Evolutionary conservation across 2,113 vertebrate species (phyloP).

Genomic region (Nannospalax galili): DNA sequence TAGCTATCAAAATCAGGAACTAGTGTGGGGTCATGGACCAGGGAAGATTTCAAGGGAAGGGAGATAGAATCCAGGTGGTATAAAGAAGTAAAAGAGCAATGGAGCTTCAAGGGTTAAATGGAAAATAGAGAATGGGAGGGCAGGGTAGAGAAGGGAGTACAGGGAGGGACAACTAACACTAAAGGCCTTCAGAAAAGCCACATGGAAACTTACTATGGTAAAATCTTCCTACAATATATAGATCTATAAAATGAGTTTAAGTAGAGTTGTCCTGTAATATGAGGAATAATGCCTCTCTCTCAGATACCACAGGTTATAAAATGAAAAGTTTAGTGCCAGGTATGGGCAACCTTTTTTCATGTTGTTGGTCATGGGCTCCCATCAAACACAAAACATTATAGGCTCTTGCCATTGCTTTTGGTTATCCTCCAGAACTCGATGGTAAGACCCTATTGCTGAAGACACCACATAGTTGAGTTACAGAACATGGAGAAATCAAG

Average conservation of each 20-base stretch:
- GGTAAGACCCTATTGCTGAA: background rate
- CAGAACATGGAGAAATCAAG: background rate
- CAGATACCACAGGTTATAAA: background rate
- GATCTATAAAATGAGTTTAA: background rate
- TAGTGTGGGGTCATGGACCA: background rate
- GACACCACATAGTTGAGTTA: background rate
- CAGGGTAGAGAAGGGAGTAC: background rate
- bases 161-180: background rate
- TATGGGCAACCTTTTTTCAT: background rate
- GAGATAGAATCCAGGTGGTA: background rate
- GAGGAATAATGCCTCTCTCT: background rate
- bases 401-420: too few relatives aligned
- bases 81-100: background rate
- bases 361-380: too few relatives aligned
- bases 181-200: background rate
- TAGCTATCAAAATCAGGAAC: background rate
- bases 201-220: background rate
- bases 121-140: too few relatives aligned
- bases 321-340: background rate
- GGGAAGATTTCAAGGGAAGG: background rate
- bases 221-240: background rate
- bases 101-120: background rate
- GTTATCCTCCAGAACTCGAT: background rate
- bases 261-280: too few relatives aligned
- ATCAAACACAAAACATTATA: background rate